A percentile compares a stretch with the other conserved stretches of the same genome.
Evolutionary conservation across 2,113 vertebrate genomes (phyloP).

Genomic region (Hyaena hyaena): DNA sequence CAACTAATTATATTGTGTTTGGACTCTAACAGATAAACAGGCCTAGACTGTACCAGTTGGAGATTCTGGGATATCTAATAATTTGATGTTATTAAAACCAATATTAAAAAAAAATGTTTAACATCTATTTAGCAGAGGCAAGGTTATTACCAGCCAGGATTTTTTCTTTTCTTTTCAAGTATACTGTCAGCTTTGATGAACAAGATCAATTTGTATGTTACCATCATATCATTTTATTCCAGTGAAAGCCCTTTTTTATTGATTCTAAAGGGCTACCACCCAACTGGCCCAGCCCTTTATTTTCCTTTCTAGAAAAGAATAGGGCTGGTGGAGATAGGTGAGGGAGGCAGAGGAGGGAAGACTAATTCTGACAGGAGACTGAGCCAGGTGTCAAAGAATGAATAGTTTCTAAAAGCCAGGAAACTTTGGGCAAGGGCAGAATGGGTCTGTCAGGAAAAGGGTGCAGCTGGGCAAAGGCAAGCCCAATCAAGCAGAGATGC

Average conservation of each 20-base stretch:
- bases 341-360: not conserved
- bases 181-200: not conserved
- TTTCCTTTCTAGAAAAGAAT: constrained; percentile 38
- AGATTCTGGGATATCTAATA: constrained; percentile 25
- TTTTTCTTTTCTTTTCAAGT: constrained; percentile 6
- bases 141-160: not conserved
- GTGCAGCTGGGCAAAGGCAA: not conserved
- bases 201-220: not conserved
- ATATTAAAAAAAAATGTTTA: constrained; percentile 22
- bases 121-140: not conserved
- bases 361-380: not conserved
- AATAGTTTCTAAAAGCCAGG: not conserved
- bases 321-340: not conserved
- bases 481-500: not conserved
- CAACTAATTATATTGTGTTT: not conserved
- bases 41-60: not conserved
- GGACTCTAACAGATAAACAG: not conserved
- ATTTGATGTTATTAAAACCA: not conserved
- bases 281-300: not conserved
- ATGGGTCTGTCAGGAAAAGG: not conserved
- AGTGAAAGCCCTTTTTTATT: not conserved
- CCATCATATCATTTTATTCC: not conserved
- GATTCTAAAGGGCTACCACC: not conserved
- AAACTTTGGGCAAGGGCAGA: not conserved
- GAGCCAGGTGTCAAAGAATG: not conserved